Base-by-base conservation (phyloP, 2,888 invertebrate genomes). In the Homarus gammarus region DNA sequence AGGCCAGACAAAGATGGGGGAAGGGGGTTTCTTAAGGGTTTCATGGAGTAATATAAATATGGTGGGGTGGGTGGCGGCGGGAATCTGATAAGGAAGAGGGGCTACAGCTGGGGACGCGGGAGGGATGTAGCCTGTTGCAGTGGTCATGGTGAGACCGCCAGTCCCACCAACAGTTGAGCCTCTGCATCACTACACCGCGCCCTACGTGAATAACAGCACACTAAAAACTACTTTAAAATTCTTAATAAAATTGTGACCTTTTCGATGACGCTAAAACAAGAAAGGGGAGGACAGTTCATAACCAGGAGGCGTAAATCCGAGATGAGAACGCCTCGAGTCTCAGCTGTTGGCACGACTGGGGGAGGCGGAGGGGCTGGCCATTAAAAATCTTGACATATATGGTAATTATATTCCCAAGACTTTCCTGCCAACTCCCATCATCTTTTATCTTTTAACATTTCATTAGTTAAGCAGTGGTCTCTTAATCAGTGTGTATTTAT, bases 341-440 rank as follows among this genome's bases (percentile, higher is more conserved):
- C 75, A 75, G 22, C 3, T 2, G 73, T 36, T 73, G 73, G 73
- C 73, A 73, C 38, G 38, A 36, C 73, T 73, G 73, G 12, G 38
- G n/a, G 73, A 73, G 73, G 75, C 27, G 75, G 44, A 36, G 33
- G 75, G 75, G 22, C 75, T 44, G 44, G 12, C 40, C 75, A 44
- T 75, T 75, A 75, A 75, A 75, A 75, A 75, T 44, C 75, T 75
- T 44, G 75, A 75, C 75, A 44, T 75, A 75, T 44, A 75, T 44
- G 75, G 44, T 75, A 75, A 75, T 75, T 44, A 75, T 44, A 75
- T 44, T 44, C 44, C 31, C 31, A 27, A 44, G 40, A 64, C 64
- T 64, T 27, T 8, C 64, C 64, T 64, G 2, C 64, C 64, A 12
- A 64, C 64, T 27, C 64, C 27, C 56, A 18, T 12, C 22, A 56